These are phyloP conservation scores for Amphipoea oculea DNA, from an alignment of 2,888 invertebrate species.

Conservation along the genomic window DNA sequence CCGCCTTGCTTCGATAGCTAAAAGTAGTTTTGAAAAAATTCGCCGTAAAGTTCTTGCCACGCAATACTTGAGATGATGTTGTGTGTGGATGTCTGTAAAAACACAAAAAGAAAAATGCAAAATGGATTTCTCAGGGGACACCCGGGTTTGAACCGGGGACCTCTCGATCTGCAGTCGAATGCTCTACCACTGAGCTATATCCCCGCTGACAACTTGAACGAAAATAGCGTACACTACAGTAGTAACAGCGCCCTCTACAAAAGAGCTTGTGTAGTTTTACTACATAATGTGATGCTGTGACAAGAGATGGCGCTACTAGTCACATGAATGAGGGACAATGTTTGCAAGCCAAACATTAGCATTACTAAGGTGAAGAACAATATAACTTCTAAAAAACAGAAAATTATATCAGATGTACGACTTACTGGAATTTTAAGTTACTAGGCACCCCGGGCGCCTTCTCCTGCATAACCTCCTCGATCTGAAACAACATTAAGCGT, in stretches of 20 bases:
- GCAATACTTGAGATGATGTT: slow-evolving; percentile 63
- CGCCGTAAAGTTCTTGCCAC: slow-evolving; percentile 80
- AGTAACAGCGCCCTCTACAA: slow-evolving; percentile 69
- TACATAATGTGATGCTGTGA: slow-evolving; percentile 33
- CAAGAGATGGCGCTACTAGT: slow-evolving; percentile 78
- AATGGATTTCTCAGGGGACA: slow-evolving; percentile 80
- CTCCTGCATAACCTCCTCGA: slow-evolving; percentile 90
- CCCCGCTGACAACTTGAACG: slow-evolving; percentile 65
- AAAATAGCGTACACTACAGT: slow-evolving; percentile 70
- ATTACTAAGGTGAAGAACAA: slow-evolving; percentile 21
- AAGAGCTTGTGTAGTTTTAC: neutral
- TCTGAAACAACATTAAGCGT: slow-evolving; percentile 76
- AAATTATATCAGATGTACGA: slow-evolving; percentile 42
- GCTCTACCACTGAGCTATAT: slow-evolving; percentile 90
- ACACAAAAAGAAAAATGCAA: slow-evolving; percentile 48
- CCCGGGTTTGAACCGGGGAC: slow-evolving; percentile 91
- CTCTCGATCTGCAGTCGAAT: slow-evolving; percentile 90
- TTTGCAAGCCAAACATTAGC: slow-evolving; percentile 28
- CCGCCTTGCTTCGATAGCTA: slow-evolving; percentile 87
- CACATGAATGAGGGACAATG: no score
- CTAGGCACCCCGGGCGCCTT: slow-evolving; percentile 88
- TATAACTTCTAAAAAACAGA: neutral
- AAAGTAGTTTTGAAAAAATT: slow-evolving; percentile 88
- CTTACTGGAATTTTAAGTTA: slow-evolving; percentile 83
- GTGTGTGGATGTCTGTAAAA: slow-evolving; percentile 75